Conservation (phyloP, 2,888 invertebrate genomes). For the Spodoptera picta region DNA sequence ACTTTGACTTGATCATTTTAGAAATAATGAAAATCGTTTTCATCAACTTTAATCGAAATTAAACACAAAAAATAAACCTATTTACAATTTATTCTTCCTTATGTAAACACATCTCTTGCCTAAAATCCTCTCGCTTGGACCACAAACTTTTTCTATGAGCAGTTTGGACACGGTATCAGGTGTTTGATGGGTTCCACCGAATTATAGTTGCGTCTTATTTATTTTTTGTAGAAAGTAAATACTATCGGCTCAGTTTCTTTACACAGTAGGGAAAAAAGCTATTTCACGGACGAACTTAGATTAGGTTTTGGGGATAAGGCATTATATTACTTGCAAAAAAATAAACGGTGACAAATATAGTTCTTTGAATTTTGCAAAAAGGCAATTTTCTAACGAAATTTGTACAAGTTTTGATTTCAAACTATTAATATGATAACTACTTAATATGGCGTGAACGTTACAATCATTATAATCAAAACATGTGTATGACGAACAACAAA, state of each 20-base stretch:
- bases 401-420: too few relatives aligned
- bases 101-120: background rate
- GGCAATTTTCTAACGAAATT: too few relatives aligned
- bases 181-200: conserved; percentile 64
- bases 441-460: background rate
- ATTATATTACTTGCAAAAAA: background rate
- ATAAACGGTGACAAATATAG: background rate
- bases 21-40: too few relatives aligned
- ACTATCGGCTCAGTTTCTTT: conserved; percentile 16
- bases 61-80: too few relatives aligned
- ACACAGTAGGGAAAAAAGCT: conserved; percentile 35
- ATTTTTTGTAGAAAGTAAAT: conserved; percentile 49
- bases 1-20: too few relatives aligned
- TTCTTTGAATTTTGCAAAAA: too few relatives aligned
- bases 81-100: too few relatives aligned
- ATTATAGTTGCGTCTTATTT: conserved; percentile 47
- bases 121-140: conserved; percentile 33
- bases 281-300: conserved; percentile 22
- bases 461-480: conserved; percentile 6
- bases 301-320: conserved; percentile 1
- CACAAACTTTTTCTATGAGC: conserved; percentile 57
- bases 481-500: conserved; percentile 29
- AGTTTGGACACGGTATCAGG: conserved; percentile 65
- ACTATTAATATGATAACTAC: too few relatives aligned
- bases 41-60: too few relatives aligned